Percentiles rank a stretch among this genome's conserved stretches.
phyloP scores from a whole-genome alignment of 92 coral and sea anemone genomes.

The Phymanthus crucifer region DNA sequence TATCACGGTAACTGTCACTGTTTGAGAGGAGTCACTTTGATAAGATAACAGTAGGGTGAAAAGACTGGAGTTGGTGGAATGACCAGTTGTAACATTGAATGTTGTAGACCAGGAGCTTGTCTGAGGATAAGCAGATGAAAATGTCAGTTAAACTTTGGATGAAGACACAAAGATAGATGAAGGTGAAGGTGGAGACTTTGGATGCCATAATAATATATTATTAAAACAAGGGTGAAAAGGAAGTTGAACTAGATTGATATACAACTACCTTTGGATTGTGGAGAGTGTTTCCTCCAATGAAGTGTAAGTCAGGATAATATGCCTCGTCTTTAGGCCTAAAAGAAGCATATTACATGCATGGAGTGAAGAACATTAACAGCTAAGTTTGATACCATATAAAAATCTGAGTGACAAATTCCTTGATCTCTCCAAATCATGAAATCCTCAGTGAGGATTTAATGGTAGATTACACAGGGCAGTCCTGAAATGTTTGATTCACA shows the following conservation, averaged over 20 bases:
- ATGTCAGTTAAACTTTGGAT: neutral
- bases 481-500: too few relatives aligned
- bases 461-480: too few relatives aligned
- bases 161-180: neutral
- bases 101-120: slow-evolving; percentile 53
- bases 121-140: slow-evolving; percentile 9
- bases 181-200: neutral
- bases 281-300: slow-evolving; percentile 44
- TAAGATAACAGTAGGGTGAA: slow-evolving; percentile 61
- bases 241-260: neutral
- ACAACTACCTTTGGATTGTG: slow-evolving; percentile 14
- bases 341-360: neutral
- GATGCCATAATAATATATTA: too few relatives aligned
- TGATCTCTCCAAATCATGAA: too few relatives aligned
- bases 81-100: slow-evolving; percentile 39
- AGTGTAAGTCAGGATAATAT: slow-evolving; percentile 66
- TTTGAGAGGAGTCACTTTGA: slow-evolving; percentile 36
- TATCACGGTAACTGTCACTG: slow-evolving; percentile 24
- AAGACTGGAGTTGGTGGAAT: slow-evolving; percentile 39
- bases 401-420: too few relatives aligned
- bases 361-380: too few relatives aligned
- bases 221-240: neutral
- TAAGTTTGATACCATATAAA: too few relatives aligned
- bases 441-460: too few relatives aligned
- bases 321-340: slow-evolving; percentile 60